Percentiles rank a stretch among this genome's conserved stretches.
These are phyloP conservation scores for Tyria jacobaeae DNA, from an alignment of 2,888 invertebrate species.

Conservation along the genomic window DNA sequence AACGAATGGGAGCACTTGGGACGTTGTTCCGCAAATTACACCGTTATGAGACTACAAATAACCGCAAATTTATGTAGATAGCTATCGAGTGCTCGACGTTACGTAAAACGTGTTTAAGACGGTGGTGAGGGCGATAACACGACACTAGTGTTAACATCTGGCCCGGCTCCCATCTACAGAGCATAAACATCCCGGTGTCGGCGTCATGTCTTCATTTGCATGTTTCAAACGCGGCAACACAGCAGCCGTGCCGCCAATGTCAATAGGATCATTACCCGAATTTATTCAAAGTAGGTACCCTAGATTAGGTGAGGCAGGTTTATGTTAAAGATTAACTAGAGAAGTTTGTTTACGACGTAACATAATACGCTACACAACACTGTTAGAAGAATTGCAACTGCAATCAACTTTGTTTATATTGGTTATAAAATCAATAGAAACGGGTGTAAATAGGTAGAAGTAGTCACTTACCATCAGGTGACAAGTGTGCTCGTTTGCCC, in stretches of 20 bases:
- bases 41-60: conserved; percentile 78
- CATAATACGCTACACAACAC: conserved; percentile 6
- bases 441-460: too few relatives aligned
- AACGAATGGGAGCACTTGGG: conserved; percentile 68
- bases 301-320: conserved; percentile 42
- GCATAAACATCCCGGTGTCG: conserved; percentile 74
- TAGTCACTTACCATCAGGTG: too few relatives aligned
- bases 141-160: conserved; percentile 77
- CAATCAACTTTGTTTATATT: conserved; percentile 73
- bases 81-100: conserved; percentile 75
- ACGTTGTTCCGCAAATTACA: conserved; percentile 75
- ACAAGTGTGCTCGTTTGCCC: too few relatives aligned
- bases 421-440: conserved; percentile 75
- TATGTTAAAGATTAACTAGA: conserved; percentile 45
- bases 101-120: conserved; percentile 79
- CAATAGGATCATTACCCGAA: conserved; percentile 69
- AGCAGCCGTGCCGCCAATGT: conserved; percentile 66
- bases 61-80: conserved; percentile 82
- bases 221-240: conserved; percentile 66
- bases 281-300: conserved; percentile 66
- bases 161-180: conserved; percentile 58
- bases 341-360: conserved; percentile 33
- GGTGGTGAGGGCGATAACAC: conserved; percentile 69
- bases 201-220: conserved; percentile 82
- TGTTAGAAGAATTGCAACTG: conserved; percentile 56